Evolutionary conservation across 2,888 invertebrate genomes (phyloP), one percentile per base, ranked within the genome.

Genomic region (Pandemis cinnamomeana): DNA sequence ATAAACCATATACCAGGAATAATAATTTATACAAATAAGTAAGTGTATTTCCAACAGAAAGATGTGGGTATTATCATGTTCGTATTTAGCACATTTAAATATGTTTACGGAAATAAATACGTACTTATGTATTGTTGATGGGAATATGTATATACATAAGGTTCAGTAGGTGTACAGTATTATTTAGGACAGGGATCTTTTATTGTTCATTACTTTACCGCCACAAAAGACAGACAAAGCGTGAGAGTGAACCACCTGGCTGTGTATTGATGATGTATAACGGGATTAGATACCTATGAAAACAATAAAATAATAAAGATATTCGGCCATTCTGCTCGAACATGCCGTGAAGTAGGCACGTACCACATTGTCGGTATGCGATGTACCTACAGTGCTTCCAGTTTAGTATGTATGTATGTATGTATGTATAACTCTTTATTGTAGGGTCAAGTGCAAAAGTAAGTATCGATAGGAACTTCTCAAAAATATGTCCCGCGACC

Each of bases 171-270:
- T 58, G 41, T 58, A 44, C 11, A 10, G 55, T 11, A 60, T 15
- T 61, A 51, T 67, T 71, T n/a, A 41, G 60, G 61, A 20, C 61
- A 62, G 44, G 55, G 46, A 42, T 63, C 58, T 64, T 64, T 64
- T 71, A 58, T 55, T 27, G 60, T 69, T 55, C 55, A 67, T 69
- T 53, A 60, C 7, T 44, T 53, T 53, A 36, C 7, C 15, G 67
- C n/a, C 41, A 72, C 62, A 44, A 68, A 55, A 62, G 13, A 36
- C n/a, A 60, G 67, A 72, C 68, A 67, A 72, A 46, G 61, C 67
- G 72, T 72, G 72, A 46, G 72, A 72, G 55, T 36, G 20, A 41
- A 48, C 15, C 72, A 72, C 62, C 51, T 72, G 72, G 72, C 44
- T 27, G 62, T 60, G 46, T 62, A 15, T 62, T 36, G 48, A 48